Conservation (phyloP, 2,113 vertebrate species). For the Bungarus multicinctus region DNA sequence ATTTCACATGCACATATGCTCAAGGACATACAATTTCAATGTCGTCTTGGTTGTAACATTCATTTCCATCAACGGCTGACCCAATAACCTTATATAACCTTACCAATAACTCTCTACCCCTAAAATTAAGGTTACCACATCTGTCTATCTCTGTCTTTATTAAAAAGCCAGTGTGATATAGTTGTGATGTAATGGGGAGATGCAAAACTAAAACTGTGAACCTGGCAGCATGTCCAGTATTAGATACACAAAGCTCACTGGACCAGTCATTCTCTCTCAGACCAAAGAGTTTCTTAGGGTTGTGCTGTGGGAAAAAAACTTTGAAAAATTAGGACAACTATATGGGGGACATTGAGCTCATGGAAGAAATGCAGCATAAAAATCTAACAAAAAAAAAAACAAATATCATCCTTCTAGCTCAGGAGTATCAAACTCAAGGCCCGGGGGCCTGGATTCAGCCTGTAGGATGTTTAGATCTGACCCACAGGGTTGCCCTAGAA, state of each 20-base stretch:
- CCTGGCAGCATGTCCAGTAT: neutral
- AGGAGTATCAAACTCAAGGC: too few species aligned
- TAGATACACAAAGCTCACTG: neutral
- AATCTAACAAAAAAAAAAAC: neutral
- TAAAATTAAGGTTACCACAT: neutral
- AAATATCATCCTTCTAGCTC: neutral
- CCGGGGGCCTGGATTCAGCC: too few species aligned
- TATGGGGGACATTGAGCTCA: neutral
- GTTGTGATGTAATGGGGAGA: neutral
- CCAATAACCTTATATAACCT: too few species aligned
- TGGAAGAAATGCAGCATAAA: neutral
- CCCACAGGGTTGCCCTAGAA: too few species aligned
- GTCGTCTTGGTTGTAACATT: neutral
- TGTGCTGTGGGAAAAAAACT: fast-evolving
- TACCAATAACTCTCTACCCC: neutral
- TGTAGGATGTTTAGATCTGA: too few species aligned
- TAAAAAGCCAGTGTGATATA: neutral
- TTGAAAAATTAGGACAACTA: neutral
- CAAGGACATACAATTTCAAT: neutral
- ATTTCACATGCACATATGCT: neutral
- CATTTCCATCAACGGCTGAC: neutral
- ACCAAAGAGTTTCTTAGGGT: neutral
- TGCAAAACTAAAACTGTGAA: neutral
- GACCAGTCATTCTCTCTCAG: neutral
- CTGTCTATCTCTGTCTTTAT: neutral